These are phyloP conservation scores for Alsophila aescularia DNA, from an alignment of 2,888 invertebrate species.

Conservation along the genomic window DNA sequence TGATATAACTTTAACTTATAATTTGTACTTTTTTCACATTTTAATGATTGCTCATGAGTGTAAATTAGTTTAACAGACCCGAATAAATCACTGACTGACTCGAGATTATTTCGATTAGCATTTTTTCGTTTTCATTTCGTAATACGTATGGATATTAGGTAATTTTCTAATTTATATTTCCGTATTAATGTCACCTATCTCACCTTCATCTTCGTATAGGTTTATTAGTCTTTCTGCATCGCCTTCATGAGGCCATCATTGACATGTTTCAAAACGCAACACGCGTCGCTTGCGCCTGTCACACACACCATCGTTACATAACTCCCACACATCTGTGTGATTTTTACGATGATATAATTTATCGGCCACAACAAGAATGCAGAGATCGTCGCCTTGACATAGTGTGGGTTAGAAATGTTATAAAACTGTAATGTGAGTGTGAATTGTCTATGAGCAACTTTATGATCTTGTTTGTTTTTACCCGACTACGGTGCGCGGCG, in stretches of 20 bases:
- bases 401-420: conserved; percentile 3
- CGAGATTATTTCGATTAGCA: too few relatives aligned
- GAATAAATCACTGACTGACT: too few relatives aligned
- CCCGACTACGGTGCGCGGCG: too few relatives aligned
- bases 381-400: conserved; percentile 23
- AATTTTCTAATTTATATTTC: too few relatives aligned
- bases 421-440: background rate
- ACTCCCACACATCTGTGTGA: background rate
- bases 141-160: too few relatives aligned
- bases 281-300: background rate
- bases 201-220: background rate
- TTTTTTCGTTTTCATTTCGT: too few relatives aligned
- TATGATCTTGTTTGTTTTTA: background rate
- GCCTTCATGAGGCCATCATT: background rate
- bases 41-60: too few relatives aligned
- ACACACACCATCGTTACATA: conserved; percentile 5
- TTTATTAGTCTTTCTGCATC: too few relatives aligned
- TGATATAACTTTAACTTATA: too few relatives aligned
- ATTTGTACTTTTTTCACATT: too few relatives aligned
- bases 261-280: background rate
- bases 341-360: conserved; percentile 14
- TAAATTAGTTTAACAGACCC: too few relatives aligned
- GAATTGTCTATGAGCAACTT: background rate
- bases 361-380: conserved; percentile 11
- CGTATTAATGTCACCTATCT: too few relatives aligned